A percentile compares a stretch with the other conserved stretches of the same genome.
These are phyloP conservation scores for Sebastes schlegelii DNA, from an alignment of 2,113 vertebrate genomes.

Conservation along the genomic window DNA sequence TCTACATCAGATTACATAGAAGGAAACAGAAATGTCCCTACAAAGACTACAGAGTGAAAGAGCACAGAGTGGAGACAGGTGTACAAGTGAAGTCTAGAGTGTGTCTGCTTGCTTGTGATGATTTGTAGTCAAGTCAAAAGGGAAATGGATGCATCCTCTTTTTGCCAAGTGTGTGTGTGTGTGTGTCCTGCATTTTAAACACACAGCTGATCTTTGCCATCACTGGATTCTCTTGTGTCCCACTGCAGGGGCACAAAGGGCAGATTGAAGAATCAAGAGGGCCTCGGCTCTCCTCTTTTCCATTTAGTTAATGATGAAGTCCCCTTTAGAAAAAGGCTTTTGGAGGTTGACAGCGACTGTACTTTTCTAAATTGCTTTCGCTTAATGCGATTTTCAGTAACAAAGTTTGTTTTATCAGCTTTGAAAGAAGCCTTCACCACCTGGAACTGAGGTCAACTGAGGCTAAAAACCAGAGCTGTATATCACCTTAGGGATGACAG, in stretches of 20 bases:
- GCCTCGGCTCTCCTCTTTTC: constrained; percentile 43
- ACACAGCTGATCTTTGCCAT: constrained; percentile 80
- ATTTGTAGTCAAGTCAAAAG: constrained; percentile 70
- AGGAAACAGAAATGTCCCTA: background rate
- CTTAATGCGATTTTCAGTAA: background rate
- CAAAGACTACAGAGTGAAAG: background rate
- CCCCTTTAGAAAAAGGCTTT: background rate
- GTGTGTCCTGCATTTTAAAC: constrained; percentile 80
- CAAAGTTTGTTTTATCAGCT: background rate
- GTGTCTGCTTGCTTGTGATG: constrained; percentile 31
- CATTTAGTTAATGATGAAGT: constrained; percentile 53
- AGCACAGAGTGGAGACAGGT: background rate
- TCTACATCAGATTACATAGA: constrained; percentile 13
- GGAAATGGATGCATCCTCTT: constrained; percentile 47
- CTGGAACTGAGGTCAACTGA: constrained; percentile 4
- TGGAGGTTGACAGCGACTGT: background rate
- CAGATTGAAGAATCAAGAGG: constrained; percentile 76
- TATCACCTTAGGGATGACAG: background rate
- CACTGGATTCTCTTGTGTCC: constrained; percentile 78
- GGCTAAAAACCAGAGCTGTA: background rate
- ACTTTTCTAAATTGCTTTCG: background rate
- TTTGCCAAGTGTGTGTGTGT: constrained; percentile 65
- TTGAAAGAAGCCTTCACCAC: background rate
- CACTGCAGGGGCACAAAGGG: constrained; percentile 75
- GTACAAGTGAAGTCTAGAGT: background rate